These are phyloP conservation scores for Oncorhynchus kisutch DNA, from an alignment of 2,113 vertebrate species.

Conservation along the genomic window DNA sequence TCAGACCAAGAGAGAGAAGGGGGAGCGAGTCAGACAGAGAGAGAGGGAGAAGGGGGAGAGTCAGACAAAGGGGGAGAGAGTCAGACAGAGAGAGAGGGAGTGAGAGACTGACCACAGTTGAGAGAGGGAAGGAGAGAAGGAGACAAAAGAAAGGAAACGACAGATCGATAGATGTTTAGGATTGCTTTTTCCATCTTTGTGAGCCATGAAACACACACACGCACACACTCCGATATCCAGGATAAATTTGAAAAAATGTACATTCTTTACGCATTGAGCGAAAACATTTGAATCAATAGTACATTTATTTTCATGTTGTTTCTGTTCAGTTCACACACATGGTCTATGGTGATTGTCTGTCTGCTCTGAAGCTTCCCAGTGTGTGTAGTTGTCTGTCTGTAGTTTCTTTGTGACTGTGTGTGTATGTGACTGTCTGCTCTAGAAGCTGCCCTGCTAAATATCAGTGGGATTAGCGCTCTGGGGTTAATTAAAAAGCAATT, in stretches of 20 bases:
- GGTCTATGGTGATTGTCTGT: constrained; percentile 31
- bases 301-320: too few species aligned
- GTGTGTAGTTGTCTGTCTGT: too few species aligned
- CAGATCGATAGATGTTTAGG: constrained; percentile 22
- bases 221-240: background rate
- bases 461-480: constrained; percentile 68
- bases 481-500: constrained; percentile 79
- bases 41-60: too few species aligned
- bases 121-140: background rate
- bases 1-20: too few species aligned
- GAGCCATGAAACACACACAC: constrained; percentile 11
- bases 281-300: background rate
- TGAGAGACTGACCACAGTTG: background rate
- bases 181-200: constrained; percentile 38
- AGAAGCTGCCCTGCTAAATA: constrained; percentile 58
- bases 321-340: background rate
- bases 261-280: background rate
- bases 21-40: too few species aligned
- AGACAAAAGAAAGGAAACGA: background rate
- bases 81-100: background rate
- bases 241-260: background rate
- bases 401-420: constrained; percentile 17
- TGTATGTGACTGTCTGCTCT: constrained; percentile 9
- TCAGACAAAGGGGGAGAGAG: background rate
- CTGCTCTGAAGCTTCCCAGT: background rate